A percentile compares a stretch with the other conserved stretches of the same genome.
Conservation (phyloP, 2,113 vertebrate genomes). For the Struthio camelus region DNA sequence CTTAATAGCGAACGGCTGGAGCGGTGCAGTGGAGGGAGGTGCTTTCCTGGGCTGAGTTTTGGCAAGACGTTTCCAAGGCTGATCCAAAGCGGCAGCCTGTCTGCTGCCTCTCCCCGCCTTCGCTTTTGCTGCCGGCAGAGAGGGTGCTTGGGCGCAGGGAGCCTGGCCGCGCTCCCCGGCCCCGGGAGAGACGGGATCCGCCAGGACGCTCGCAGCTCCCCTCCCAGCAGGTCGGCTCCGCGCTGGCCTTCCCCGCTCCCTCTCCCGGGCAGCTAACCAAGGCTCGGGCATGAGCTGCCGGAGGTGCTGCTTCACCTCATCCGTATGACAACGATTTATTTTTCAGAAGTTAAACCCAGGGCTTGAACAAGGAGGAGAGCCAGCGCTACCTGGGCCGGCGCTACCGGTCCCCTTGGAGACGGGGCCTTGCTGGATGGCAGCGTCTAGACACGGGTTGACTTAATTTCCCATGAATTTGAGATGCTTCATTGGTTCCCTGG, state of each 20-base stretch:
- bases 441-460: not conserved
- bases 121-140: not conserved
- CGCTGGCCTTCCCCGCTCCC: too few species aligned
- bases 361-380: not conserved
- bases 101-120: not conserved
- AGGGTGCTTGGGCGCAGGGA: accelerated
- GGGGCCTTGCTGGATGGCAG: not conserved
- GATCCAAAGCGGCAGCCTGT: not conserved
- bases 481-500: not conserved
- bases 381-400: not conserved
- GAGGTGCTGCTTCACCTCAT: not conserved
- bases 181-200: not conserved
- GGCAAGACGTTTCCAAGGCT: not conserved
- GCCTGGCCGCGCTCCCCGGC: not conserved
- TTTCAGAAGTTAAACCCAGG: not conserved
- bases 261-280: too few species aligned
- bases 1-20: not conserved
- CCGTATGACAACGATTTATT: accelerated
- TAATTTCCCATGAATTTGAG: not conserved
- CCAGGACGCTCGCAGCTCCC: too few species aligned
- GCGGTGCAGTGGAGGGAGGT: accelerated
- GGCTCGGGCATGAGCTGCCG: not conserved
- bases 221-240: too few species aligned
- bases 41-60: not conserved
- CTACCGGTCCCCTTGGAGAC: not conserved